Evolutionary conservation across 2,113 vertebrate genomes (phyloP), one percentile per base, ranked within the genome.

Genomic region (Eurystomus gularis): DNA sequence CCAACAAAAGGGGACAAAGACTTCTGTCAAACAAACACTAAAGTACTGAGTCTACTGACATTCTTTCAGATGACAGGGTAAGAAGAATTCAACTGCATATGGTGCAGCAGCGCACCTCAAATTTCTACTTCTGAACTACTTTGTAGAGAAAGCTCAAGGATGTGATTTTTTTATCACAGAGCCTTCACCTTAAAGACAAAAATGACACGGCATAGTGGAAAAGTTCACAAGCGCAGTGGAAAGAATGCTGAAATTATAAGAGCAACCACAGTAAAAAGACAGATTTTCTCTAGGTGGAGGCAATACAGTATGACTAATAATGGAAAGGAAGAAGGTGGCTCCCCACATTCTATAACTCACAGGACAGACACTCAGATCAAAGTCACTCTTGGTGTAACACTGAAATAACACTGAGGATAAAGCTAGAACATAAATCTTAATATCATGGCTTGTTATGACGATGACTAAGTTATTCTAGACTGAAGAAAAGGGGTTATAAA

Each of bases 401-500:
- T 82, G 86, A 96, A 94, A 91, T 88, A 95, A 26, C 79, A 83
- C 51, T 4, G 2, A 26, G 20, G 24, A 81, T 39, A 46, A 84
- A 93, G 82, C 55, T 48, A 73, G 26, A 54, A 17, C 19, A n/a
- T 88, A 93, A 93, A 90, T 95, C 75, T 81, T 25, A 42, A 35
- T 62, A 80, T 42, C 20, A 40, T 29, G 35, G 70, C 33, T 42
- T 78, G 55, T 78, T 93, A 58, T 51, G 51, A 62, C 70, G 75
- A 73, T n/a, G 64, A 88, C 82, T 96, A 90, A 93, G 73, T 90
- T 90, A 84, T 93, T 90, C 85, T 48, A 69, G 15, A 78, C 39
- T 62, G 88, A 94, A 93, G 76, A 90, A 58, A 86, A 88, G 25
- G 28, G 24, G 39, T 88, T 90, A 88, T 94, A 90, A 96, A 94